phyloP scores from a whole-genome alignment of 2,113 vertebrate species.

The Silurus glanis region DNA sequence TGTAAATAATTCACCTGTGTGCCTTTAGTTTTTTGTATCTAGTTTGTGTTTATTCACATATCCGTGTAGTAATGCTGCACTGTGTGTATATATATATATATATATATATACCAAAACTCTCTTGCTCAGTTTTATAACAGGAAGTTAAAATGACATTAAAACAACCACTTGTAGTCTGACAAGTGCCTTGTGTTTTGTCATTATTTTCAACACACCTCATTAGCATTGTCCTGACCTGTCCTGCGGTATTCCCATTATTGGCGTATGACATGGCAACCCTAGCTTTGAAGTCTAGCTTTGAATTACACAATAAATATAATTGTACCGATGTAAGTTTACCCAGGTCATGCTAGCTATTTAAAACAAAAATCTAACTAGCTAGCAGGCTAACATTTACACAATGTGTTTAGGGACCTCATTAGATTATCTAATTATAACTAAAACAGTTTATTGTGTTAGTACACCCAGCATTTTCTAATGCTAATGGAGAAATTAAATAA shows the following conservation, averaged over 20 bases:
- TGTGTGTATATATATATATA: no score
- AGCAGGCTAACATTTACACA: not conserved
- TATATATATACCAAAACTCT: not conserved
- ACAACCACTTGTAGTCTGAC: not conserved
- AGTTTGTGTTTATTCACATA: not conserved
- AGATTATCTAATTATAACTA: not conserved
- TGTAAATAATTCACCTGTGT: not conserved
- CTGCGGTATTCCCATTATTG: not conserved
- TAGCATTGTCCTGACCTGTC: not conserved
- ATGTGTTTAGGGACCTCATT: not conserved
- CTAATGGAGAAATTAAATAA: not conserved
- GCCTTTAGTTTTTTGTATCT: not conserved
- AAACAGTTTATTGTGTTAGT: not conserved
- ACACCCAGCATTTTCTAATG: not conserved
- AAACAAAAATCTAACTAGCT: not conserved
- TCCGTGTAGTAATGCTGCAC: not conserved
- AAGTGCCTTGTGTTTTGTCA: not conserved
- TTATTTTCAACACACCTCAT: not conserved
- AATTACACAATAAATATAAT: not conserved
- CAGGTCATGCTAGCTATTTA: not conserved
- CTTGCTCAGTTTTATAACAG: not conserved
- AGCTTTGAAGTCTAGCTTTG: not conserved
- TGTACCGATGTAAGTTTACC: not conserved
- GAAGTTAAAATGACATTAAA: not conserved
- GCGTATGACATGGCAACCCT: not conserved